These are phyloP conservation scores for Tarsius wallacei DNA, from an alignment of 2,797 vertebrate genomes.

Conservation along the genomic window DNA sequence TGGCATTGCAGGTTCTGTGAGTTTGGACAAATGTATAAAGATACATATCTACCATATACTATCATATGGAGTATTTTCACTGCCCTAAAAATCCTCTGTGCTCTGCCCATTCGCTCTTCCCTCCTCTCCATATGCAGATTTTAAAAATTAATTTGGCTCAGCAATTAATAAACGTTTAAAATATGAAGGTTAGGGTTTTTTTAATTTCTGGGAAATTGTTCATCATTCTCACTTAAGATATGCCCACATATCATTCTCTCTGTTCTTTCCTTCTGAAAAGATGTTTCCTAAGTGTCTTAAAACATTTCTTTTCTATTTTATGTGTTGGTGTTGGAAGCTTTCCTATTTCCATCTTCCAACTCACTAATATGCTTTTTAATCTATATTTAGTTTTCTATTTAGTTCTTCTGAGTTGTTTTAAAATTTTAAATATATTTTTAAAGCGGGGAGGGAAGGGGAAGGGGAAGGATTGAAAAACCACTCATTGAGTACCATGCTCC, in stretches of 20 bases:
- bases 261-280: conserved; percentile 40
- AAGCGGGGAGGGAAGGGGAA: too few relatives aligned
- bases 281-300: neutral
- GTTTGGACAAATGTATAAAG: neutral
- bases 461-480: too few relatives aligned
- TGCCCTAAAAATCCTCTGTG: neutral
- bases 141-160: conserved; percentile 30
- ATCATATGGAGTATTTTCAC: neutral
- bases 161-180: conserved; percentile 28
- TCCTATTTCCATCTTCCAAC: neutral
- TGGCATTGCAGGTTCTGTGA: neutral
- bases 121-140: neutral
- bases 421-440: conserved; percentile 15
- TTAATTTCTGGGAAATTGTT: conserved; percentile 27
- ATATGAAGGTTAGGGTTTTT: neutral
- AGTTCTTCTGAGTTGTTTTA: neutral
- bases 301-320: conserved; percentile 41
- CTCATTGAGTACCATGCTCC: too few relatives aligned
- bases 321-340: neutral
- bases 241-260: neutral
- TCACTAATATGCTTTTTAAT: conserved; percentile 11
- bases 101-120: neutral
- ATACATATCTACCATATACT: neutral
- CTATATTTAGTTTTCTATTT: conserved; percentile 20
- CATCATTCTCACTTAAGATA: conserved; percentile 18